Conservation (phyloP, 2,888 invertebrate species). For the Trissoscelio sp. region DNA sequence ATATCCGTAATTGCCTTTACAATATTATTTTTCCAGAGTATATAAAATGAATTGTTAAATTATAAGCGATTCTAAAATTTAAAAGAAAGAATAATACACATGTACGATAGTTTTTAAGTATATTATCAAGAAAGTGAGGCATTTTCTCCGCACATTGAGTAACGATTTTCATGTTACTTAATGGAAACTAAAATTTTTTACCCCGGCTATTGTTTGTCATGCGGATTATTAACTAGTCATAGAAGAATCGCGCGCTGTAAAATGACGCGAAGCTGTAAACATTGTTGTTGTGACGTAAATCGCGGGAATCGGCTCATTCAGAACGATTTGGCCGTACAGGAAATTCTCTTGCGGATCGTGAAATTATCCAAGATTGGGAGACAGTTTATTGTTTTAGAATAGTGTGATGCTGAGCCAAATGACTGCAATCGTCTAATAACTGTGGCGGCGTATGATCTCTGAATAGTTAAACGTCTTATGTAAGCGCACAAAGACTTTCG, state of each 20-base stretch:
- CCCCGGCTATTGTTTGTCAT: conserved; percentile 22
- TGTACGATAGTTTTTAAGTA: conserved; percentile 6
- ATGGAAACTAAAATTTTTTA: conserved; percentile 23
- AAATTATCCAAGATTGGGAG: conserved; percentile 42
- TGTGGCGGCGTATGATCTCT: conserved; percentile 75
- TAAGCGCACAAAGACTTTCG: conserved; percentile 82
- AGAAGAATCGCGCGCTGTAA: conserved; percentile 22
- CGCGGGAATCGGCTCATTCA: conserved; percentile 20
- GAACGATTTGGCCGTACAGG: conserved; percentile 38
- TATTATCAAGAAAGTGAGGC: conserved; percentile 41
- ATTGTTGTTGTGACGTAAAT: conserved; percentile 33
- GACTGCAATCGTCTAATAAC: conserved; percentile 70
- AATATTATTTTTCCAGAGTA: neutral
- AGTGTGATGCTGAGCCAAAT: conserved; percentile 62
- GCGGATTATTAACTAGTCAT: conserved; percentile 26
- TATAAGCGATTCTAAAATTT: neutral
- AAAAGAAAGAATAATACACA: neutral
- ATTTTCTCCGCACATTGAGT: conserved; percentile 44
- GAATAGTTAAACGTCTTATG: conserved; percentile 81
- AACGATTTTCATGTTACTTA: conserved; percentile 44
- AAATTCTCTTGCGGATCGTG: conserved; percentile 43
- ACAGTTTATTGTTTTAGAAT: conserved; percentile 64
- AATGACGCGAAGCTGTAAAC: conserved; percentile 33
- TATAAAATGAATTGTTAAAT: neutral
- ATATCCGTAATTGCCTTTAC: too few relatives aligned